Evolutionary conservation across 2,888 invertebrate species (phyloP).

Genomic region (Eucera pruinosa): DNA sequence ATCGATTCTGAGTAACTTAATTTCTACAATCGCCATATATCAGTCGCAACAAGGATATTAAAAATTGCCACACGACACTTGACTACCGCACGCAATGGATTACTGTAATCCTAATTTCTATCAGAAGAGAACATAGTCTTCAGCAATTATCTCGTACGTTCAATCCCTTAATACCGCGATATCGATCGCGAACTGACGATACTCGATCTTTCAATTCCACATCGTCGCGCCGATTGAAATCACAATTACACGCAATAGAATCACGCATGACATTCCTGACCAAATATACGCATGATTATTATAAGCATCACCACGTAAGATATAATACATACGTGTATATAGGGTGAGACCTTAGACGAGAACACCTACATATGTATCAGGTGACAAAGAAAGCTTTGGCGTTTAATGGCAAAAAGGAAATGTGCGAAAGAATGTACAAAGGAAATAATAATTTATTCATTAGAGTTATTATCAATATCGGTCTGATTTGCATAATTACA

Average conservation of each 20-base stretch:
- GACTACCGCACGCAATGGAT: neutral
- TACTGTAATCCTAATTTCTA: conserved; percentile 5
- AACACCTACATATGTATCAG: no score
- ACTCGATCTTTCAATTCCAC: neutral
- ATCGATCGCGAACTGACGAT: neutral
- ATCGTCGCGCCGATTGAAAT: conserved; percentile 13
- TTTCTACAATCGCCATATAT: neutral
- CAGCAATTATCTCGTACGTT: neutral
- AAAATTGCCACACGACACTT: neutral
- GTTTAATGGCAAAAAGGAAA: no score
- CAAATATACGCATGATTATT: no score
- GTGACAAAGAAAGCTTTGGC: no score
- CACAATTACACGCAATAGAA: neutral
- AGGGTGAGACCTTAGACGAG: no score
- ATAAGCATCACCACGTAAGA: no score
- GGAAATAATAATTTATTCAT: no score
- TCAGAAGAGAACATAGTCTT: neutral
- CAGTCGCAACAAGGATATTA: neutral
- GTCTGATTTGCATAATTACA: no score
- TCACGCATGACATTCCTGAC: neutral
- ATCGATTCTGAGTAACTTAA: neutral
- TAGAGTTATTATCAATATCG: no score
- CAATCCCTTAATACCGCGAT: conserved; percentile 6
- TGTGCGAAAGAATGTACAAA: no score
- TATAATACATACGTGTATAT: no score